Conservation (phyloP, 2,888 invertebrate genomes). For the Agrochola macilenta region DNA sequence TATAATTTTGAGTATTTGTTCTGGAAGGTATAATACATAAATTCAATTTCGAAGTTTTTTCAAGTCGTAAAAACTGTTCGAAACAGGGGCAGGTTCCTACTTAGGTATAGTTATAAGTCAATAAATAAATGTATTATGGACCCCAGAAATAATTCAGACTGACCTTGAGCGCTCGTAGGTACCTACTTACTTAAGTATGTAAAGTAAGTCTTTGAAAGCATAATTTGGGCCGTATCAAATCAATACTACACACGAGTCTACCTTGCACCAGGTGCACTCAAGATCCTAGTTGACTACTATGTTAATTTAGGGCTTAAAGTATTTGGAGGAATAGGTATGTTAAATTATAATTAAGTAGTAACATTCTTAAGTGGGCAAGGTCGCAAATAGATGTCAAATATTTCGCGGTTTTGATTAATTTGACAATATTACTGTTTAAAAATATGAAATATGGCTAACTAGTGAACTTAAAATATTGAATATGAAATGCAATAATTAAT, state of each 20-base stretch:
- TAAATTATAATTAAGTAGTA: no score
- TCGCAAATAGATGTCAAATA: no score
- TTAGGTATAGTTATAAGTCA: no score
- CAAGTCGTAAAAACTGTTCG: background rate
- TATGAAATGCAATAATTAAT: no score
- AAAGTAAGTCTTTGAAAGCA: background rate
- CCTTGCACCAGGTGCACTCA: slow-evolving; percentile 19
- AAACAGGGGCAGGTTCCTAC: background rate
- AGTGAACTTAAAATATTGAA: no score
- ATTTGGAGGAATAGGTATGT: no score
- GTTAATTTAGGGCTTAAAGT: background rate
- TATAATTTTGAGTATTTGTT: no score
- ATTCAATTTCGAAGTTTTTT: background rate
- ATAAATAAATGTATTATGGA: no score
- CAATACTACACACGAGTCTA: background rate
- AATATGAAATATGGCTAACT: no score
- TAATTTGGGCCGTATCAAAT: slow-evolving; percentile 1
- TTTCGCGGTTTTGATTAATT: no score
- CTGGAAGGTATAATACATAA: background rate
- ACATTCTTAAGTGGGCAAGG: no score
- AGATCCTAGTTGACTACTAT: slow-evolving; percentile 11
- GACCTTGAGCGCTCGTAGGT: background rate
- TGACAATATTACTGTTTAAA: no score
- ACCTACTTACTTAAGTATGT: background rate
- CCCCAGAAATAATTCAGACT: background rate